These are phyloP conservation scores for Heliconius aoede DNA, from an alignment of 2,888 invertebrate genomes.

Conservation along the genomic window DNA sequence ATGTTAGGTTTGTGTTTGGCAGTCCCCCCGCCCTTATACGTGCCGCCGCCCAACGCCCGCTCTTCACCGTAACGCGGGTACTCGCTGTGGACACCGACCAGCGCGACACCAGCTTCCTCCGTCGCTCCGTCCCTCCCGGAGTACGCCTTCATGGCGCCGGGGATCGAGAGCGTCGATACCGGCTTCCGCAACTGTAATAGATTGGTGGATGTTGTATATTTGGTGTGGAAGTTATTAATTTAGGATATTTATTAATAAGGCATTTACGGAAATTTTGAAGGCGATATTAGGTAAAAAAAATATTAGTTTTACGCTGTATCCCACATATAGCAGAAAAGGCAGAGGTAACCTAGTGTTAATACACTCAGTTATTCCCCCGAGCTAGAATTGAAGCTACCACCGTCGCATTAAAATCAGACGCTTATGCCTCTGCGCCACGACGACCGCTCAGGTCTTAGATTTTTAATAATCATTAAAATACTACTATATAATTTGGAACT, in stretches of 20 bases:
- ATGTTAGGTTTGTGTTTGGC: slow-evolving; percentile 96
- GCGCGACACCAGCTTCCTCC: slow-evolving; percentile 94
- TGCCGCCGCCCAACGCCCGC: slow-evolving; percentile 89
- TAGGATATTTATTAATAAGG: not conserved
- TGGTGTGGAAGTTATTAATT: not conserved
- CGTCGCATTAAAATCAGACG: too few species aligned
- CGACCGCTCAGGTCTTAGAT: too few species aligned
- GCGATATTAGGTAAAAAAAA: too few species aligned
- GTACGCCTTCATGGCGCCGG: slow-evolving; percentile 94
- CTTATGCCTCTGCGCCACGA: too few species aligned
- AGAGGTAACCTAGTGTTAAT: too few species aligned
- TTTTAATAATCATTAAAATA: too few species aligned
- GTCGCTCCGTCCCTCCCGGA: slow-evolving; percentile 84
- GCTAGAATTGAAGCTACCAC: too few species aligned
- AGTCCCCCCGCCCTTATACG: slow-evolving; percentile 88
- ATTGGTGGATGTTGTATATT: not conserved
- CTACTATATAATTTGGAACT: too few species aligned
- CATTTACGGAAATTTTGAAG: too few species aligned
- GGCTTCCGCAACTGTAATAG: slow-evolving; percentile 96
- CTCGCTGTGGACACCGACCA: slow-evolving; percentile 95
- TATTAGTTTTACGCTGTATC: too few species aligned
- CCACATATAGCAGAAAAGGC: too few species aligned
- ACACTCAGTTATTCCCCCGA: too few species aligned
- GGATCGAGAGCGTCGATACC: slow-evolving; percentile 98
- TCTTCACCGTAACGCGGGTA: slow-evolving; percentile 96